These are phyloP conservation scores for Epistrophe grossulariae DNA, from an alignment of 2,888 invertebrate species.

Conservation along the genomic window DNA sequence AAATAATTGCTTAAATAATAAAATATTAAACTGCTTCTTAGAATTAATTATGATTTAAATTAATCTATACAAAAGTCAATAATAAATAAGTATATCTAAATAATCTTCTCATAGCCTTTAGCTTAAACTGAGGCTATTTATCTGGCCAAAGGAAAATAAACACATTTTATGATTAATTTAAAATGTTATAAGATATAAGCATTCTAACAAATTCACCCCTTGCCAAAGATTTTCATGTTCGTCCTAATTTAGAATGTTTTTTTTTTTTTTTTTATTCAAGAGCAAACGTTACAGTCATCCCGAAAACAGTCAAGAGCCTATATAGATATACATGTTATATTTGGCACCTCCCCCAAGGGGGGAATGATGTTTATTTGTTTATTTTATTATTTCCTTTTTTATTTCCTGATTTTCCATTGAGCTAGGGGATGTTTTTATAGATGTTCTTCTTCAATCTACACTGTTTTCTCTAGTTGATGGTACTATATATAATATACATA, in stretches of 20 bases:
- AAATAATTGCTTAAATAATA: too few species aligned
- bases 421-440: conserved; percentile 24
- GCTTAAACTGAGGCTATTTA: background rate
- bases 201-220: conserved; percentile 34
- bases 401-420: conserved; percentile 46
- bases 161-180: conserved; percentile 18
- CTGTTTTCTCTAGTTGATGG: background rate
- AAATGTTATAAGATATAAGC: conserved; percentile 46
- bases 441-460: background rate
- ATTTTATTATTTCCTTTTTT: conserved; percentile 47
- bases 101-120: background rate
- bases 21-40: background rate
- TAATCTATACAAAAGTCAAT: background rate
- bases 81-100: background rate
- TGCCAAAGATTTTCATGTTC: conserved; percentile 37
- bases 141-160: background rate
- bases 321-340: background rate
- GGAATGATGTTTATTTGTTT: conserved; percentile 61
- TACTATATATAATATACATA: too few species aligned
- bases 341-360: background rate
- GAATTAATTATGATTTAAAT: background rate
- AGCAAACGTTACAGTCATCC: conserved; percentile 23
- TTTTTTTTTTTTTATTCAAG: background rate
- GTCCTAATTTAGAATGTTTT: conserved; percentile 4
- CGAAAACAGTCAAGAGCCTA: conserved; percentile 22